phyloP scores from a whole-genome alignment of 1,140 invertebrate species.

The Danaus plexippus region DNA sequence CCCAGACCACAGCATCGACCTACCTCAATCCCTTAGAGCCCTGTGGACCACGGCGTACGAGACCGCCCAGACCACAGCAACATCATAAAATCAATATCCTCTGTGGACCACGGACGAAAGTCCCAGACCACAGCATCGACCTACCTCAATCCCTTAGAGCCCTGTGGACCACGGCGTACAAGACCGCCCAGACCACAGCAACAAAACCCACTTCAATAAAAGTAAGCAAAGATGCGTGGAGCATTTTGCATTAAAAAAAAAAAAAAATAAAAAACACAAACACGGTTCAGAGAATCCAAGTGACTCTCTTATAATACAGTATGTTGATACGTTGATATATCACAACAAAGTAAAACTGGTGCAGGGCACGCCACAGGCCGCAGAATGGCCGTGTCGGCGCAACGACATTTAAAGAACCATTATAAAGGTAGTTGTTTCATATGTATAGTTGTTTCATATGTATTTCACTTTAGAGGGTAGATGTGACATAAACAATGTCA shows the following conservation, averaged over 20 bases:
- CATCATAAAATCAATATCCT: background rate
- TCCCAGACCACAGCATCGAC: slow-evolving; percentile 1
- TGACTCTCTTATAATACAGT: slow-evolving; percentile 3
- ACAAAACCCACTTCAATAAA: background rate
- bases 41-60: too few relatives aligned
- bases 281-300: background rate
- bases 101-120: too few relatives aligned
- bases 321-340: too few relatives aligned
- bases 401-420: background rate
- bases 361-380: slow-evolving; percentile 9
- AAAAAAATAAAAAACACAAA: background rate
- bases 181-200: background rate
- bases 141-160: background rate
- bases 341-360: background rate
- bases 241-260: too few relatives aligned
- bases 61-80: background rate
- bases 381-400: slow-evolving; percentile 8
- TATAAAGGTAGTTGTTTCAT: too few relatives aligned
- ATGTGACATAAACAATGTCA: too few relatives aligned
- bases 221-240: background rate
- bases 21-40: background rate
- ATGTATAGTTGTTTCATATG: too few relatives aligned
- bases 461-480: too few relatives aligned
- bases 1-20: slow-evolving; percentile 2
- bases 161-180: too few relatives aligned